A percentile compares a stretch with the other conserved stretches of the same genome.
These are phyloP conservation scores for Xiphydria camelus DNA, from an alignment of 2,888 invertebrate genomes.

Conservation along the genomic window DNA sequence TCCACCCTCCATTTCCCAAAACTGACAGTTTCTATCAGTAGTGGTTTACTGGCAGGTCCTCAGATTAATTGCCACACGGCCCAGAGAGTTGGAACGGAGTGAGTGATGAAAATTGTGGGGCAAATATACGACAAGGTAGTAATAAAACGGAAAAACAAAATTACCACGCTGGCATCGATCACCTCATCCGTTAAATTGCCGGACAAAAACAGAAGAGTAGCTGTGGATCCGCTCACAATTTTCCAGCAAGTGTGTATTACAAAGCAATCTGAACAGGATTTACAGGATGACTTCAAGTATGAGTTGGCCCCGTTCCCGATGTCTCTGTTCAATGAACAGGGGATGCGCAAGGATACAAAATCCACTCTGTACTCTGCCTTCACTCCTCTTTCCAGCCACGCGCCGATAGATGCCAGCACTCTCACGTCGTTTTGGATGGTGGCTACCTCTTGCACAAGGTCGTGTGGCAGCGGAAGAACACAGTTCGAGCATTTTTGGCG, in stretches of 20 bases:
- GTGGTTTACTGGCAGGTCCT: conserved; percentile 23
- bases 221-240: conserved; percentile 20
- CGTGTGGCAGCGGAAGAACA: conserved; percentile 6
- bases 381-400: conserved; percentile 17
- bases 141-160: conserved; percentile 38
- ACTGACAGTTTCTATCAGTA: conserved; percentile 22
- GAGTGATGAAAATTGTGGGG: conserved; percentile 28
- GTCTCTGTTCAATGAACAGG: too few species aligned
- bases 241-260: conserved; percentile 24
- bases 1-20: conserved; percentile 27
- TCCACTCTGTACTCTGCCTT: conserved; percentile 31
- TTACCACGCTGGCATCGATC: conserved; percentile 28
- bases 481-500: neutral
- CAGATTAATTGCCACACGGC: conserved; percentile 20
- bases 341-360: conserved; percentile 24
- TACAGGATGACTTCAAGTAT: conserved; percentile 22
- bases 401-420: conserved; percentile 1
- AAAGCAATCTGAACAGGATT: conserved; percentile 20
- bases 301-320: conserved; percentile 26
- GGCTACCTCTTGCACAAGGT: conserved; percentile 11
- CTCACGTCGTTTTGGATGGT: conserved; percentile 13
- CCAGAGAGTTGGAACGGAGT: conserved; percentile 13
- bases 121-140: conserved; percentile 34
- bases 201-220: conserved; percentile 10
- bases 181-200: too few species aligned